Conservation (phyloP, 2,888 invertebrate genomes). For the Ennomos quercinarius region DNA sequence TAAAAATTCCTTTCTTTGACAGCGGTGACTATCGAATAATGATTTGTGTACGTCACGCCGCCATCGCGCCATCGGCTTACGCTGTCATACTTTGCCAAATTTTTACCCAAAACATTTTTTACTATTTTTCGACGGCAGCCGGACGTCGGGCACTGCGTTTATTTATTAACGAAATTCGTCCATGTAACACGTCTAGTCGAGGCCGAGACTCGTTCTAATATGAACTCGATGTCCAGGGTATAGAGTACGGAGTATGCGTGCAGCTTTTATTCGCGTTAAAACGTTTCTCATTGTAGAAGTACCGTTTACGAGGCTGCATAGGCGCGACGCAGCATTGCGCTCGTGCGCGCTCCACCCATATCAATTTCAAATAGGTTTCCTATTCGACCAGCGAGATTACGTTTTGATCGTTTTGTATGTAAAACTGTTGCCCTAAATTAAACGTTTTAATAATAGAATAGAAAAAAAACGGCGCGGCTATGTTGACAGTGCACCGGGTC, state of each 20-base stretch:
- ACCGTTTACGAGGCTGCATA: conserved; percentile 81
- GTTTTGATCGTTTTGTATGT: conserved; percentile 83
- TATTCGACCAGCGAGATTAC: conserved; percentile 80
- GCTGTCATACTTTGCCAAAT: conserved; percentile 82
- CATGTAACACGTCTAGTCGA: conserved; percentile 67
- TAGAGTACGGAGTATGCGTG: conserved; percentile 54
- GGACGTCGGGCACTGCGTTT: conserved; percentile 77
- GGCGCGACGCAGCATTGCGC: conserved; percentile 75
- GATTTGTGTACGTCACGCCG: conserved; percentile 75
- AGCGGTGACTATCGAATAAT: conserved; percentile 76
- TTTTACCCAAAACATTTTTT: conserved; percentile 70
- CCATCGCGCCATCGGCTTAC: conserved; percentile 54
- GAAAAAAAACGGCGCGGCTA: conserved; percentile 68
- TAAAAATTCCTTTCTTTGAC: conserved; percentile 83
- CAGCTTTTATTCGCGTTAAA: conserved; percentile 44
- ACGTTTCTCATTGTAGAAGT: conserved; percentile 55
- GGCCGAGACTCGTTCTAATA: conserved; percentile 37
- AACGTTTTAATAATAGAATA: conserved; percentile 83
- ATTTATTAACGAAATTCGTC: conserved; percentile 85
- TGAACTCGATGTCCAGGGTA: conserved; percentile 48
- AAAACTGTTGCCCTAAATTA: conserved; percentile 84
- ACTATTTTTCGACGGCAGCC: conserved; percentile 71
- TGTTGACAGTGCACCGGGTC: conserved; percentile 71
- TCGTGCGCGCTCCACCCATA: conserved; percentile 81
- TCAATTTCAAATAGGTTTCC: conserved; percentile 85